A percentile compares a stretch with the other conserved stretches of the same genome.
phyloP scores from a whole-genome alignment of 2,113 vertebrate species.

The Prinia subflava region DNA sequence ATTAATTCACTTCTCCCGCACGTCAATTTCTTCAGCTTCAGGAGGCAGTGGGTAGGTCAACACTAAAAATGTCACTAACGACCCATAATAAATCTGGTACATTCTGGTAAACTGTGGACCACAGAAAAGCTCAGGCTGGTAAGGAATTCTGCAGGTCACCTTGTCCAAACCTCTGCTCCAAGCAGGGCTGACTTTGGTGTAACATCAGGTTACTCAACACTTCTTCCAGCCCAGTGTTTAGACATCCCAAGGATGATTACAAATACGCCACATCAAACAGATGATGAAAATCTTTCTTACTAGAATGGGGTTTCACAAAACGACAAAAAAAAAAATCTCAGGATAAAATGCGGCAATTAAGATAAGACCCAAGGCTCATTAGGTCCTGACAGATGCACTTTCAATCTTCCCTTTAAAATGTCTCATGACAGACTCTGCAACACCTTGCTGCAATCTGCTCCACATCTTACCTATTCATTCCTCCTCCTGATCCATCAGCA shows the following conservation, averaged over 20 bases:
- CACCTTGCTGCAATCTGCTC: neutral
- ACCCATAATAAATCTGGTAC: neutral
- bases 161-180: neutral
- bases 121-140: neutral
- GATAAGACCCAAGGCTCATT: neutral
- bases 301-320: neutral
- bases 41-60: neutral
- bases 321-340: neutral
- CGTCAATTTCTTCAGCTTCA: neutral
- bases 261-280: rapidly evolving
- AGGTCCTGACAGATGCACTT: neutral
- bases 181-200: neutral
- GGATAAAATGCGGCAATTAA: neutral
- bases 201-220: neutral
- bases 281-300: neutral
- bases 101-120: neutral
- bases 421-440: neutral
- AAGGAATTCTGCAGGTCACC: neutral
- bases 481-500: neutral
- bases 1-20: neutral
- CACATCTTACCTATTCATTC: neutral
- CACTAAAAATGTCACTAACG: neutral
- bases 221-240: neutral
- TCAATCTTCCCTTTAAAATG: neutral
- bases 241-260: neutral